These are phyloP conservation scores for Drosophila repleta DNA, from an alignment of 1,140 invertebrate genomes.

Conservation along the genomic window DNA sequence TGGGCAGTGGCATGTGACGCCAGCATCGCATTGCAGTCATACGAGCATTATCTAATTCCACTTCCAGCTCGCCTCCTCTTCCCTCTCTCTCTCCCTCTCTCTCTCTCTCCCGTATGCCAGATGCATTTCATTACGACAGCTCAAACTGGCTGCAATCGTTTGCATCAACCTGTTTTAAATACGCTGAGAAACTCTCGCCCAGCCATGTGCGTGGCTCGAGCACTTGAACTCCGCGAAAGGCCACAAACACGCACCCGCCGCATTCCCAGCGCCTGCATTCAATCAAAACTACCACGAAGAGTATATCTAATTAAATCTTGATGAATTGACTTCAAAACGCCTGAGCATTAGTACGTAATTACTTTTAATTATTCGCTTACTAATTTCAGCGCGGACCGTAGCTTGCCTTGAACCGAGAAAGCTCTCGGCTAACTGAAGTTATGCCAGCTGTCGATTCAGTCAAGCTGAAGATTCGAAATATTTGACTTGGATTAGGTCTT, in stretches of 20 bases:
- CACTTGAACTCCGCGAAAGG: constrained; percentile 33
- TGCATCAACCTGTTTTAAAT: constrained; percentile 72
- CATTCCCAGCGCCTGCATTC: constrained; percentile 49
- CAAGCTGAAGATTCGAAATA: too few relatives aligned
- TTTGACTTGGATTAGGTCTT: neutral
- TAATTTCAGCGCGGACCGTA: neutral
- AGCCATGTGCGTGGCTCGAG: constrained; percentile 43
- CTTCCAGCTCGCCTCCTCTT: constrained; percentile 44
- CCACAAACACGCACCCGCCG: constrained; percentile 33
- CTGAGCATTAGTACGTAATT: constrained; percentile 32
- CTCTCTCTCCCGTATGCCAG: constrained; percentile 44
- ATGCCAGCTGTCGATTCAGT: too few relatives aligned
- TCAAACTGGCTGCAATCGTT: constrained; percentile 60
- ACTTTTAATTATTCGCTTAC: constrained; percentile 15
- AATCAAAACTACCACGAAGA: constrained; percentile 20
- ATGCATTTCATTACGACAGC: constrained; percentile 54
- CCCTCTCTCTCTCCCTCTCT: constrained; percentile 38
- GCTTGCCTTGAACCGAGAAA: neutral
- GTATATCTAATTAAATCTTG: constrained; percentile 56
- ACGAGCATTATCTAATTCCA: constrained; percentile 73
- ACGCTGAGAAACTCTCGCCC: constrained; percentile 55
- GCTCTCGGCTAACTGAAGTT: neutral
- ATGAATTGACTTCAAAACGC: constrained; percentile 18
- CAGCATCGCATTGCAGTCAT: constrained; percentile 76
- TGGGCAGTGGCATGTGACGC: constrained; percentile 72